Evolutionary conservation across 2,113 vertebrate genomes (phyloP), one percentile per base, ranked within the genome.

Genomic region (Martes martes): DNA sequence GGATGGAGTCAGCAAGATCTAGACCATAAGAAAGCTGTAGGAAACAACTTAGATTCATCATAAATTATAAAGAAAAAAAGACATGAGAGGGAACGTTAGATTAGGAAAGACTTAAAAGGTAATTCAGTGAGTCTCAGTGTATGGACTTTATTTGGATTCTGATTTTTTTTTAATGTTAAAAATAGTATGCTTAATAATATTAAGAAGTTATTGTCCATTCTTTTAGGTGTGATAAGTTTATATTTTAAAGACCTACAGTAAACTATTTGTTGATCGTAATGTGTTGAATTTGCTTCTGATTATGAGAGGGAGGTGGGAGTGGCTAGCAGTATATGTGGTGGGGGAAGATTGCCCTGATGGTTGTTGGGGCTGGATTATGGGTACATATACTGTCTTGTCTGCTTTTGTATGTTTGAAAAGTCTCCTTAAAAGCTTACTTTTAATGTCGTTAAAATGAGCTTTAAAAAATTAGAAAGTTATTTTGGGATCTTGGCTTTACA

Each of bases 321-420:
- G 26, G 31, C 15, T 78, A 61, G 11, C 69, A 81, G 31, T 85
- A 21, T 65, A 24, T 28, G 26, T 76, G 31, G 42, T 47, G 73
- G 24, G 76, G 47, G 80, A 86, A 57, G 33, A 52, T 71, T 42
- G 42, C 76, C 28, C 16, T 81, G 10, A 7, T 79, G 67, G 8
- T 39, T 92, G 15, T 47, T 92, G 69, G 42, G 42, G 36, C n/a
- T 90, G 39, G 59, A 28, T 69, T 28, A 36, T 71, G 67, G 36
- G 36, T 67, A 28, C 3, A 2, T 87, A 31, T 3, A 26, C 26
- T 90, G 11, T 93, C 86, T 16, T 52, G 2, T 39, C 55, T 80
- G 65, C 28, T 95, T 82, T 73, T 94, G 42, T 91, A 28, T 96
- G 16, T 92, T 69, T 92, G 71, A 90, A 89, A 89, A 90, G 45